These are phyloP conservation scores for Raja brachyura DNA, from an alignment of 2,113 vertebrate genomes.

Conservation along the genomic window DNA sequence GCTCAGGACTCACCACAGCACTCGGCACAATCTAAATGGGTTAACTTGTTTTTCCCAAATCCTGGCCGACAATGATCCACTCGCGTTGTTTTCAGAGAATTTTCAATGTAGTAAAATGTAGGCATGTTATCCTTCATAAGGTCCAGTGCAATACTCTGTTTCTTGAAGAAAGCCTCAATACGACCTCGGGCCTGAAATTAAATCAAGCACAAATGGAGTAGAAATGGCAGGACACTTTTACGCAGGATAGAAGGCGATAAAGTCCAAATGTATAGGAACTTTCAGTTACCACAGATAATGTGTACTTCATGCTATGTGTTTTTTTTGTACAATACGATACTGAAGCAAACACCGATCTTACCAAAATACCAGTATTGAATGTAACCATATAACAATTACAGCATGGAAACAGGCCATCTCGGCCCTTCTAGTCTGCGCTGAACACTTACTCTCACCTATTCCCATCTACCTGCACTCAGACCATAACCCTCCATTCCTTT, in stretches of 20 bases:
- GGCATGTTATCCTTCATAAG: conserved; percentile 40
- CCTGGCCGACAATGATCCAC: conserved; percentile 59
- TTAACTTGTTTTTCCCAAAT: conserved; percentile 57
- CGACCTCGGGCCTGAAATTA: conserved; percentile 52
- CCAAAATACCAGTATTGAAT: not conserved
- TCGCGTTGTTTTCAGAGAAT: conserved; percentile 52
- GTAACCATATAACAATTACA: too few species aligned
- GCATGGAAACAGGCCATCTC: too few species aligned
- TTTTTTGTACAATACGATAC: too few species aligned
- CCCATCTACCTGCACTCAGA: too few species aligned
- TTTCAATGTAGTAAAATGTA: conserved; percentile 52
- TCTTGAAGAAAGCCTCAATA: conserved; percentile 53
- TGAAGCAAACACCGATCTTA: not conserved
- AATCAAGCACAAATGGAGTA: not conserved
- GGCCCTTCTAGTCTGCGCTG: too few species aligned
- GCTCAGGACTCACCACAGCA: conserved; percentile 58
- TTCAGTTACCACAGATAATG: not conserved
- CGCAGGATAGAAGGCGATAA: not conserved
- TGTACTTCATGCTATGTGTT: not conserved
- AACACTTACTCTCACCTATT: too few species aligned
- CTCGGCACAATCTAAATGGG: conserved; percentile 51
- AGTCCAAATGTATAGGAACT: not conserved
- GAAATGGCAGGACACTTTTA: not conserved
- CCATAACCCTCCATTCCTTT: too few species aligned
- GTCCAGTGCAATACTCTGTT: conserved; percentile 42